Evolutionary conservation across 2,797 vertebrate species (phyloP), one percentile per base, ranked within the genome.

Genomic region (Ataeniobius toweri): DNA sequence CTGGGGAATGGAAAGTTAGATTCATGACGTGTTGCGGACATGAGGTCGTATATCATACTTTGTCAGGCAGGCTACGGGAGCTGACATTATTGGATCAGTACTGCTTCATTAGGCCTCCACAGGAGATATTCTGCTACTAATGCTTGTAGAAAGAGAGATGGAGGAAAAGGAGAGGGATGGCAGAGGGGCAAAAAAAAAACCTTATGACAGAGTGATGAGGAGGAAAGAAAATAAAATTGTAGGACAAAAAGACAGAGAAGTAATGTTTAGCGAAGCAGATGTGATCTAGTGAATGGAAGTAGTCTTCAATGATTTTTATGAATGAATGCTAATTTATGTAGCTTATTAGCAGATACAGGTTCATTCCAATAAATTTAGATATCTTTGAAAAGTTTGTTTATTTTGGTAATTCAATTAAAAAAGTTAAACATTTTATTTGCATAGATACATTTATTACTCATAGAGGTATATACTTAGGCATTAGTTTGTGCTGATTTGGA

Each of bases 101-200:
- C 73, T 82, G 90, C 83, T 91, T 94, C 92, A 93, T 94, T 94
- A 91, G 85, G 81, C 85, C 88, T 82, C 89, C 83, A 80, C 90
- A 87, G 22, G 81, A 85, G 75, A 83, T 76, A 75, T 77, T 79
- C 83, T 81, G 78, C 75, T 22, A n/a, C 80, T 78, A 56, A 81
- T 16, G 89, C 84, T 87, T 70, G 69, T 78, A 87, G 87, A 91
- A 83, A 83, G 63, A 80, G 78, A 74, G 76, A 73, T 13, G 76
- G 61, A 68, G 18, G 63, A 26, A 44, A 56, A 31, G 14, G 61
- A 69, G 41, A 69, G n/a, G 28, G 58, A 48, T 46, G 55, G 71
- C n/a, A 80, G 55, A 61, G 56, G 69, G 48, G 73, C 65, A 76
- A 72, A 26, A 58, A n/a, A 36, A 72, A 39, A 69, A 53, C 56